Base-by-base conservation (phyloP, 2,888 invertebrate species). In the Oxyteleia sp. region DNA sequence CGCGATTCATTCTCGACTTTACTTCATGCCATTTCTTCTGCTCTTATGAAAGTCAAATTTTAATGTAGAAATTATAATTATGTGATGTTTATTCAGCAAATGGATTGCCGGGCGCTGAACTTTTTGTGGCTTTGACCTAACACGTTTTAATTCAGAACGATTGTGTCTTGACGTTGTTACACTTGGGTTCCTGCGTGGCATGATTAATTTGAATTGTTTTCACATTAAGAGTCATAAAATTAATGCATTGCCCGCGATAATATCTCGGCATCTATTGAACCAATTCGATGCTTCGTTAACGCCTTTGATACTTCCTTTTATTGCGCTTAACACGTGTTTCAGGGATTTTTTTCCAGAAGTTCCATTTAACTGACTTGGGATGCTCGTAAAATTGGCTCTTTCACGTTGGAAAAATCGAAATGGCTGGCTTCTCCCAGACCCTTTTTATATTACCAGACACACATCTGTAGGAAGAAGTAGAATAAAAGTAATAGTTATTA, bases 11-110 rank as follows among this genome's bases (percentile, higher is more conserved):
- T 63, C 47, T 61, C 43, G n/a, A 55, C 55, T 47, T 49, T 13
- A 43, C 57, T 49, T 53, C 45, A 23, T 35, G 51, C 66, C 45
- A 49, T 18, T 69, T 61, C n/a, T 18, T 61, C 13, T 43, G n/a
- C 32, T 76, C 59, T 57, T 43, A 76, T 69, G 69, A 78, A 78
- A 78, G 43, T 69, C 69, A 68, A 63, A 61, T 76, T 35, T 68
- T 43, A 43, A 68, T 61, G 59, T 49, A 49, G 43, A 76, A 68
- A 76, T 76, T 68, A 61, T 61, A 51, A 68, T 68, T 59, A 23
- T 16, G 47, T 55, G 29, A 74, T 64, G 45, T 64, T 64, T 55
- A 57, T 75, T 75, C 59, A 41, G 26, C 55, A 23, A 59, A 43
- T n/a, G 20, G 11, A 15, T 43, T 18, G 53, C 8, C 23, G 43